phyloP scores from a whole-genome alignment of 2,113 vertebrate species.

The Tyto alba region DNA sequence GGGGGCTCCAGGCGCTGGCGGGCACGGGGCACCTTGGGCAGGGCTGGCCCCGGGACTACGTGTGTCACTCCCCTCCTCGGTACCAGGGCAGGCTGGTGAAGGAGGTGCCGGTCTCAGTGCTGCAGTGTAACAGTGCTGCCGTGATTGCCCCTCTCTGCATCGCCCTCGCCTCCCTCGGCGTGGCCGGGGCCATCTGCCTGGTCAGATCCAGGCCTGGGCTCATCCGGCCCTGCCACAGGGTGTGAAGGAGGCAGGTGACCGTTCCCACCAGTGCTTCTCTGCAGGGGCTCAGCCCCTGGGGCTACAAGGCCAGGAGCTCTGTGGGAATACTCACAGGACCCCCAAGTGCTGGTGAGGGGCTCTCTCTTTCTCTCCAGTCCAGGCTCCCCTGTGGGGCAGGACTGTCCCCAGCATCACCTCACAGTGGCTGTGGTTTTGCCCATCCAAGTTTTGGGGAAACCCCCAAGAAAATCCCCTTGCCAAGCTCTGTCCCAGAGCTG shows the following conservation, averaged over 20 bases:
- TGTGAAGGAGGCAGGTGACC: neutral
- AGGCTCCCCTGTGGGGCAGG: neutral
- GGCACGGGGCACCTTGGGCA: neutral
- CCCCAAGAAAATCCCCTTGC: neutral
- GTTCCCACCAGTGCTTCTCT: fast-evolving
- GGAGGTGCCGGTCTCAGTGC: neutral
- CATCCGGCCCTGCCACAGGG: neutral
- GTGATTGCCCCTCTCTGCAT: neutral
- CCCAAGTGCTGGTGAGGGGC: neutral
- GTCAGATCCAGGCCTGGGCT: neutral
- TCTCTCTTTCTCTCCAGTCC: fast-evolving
- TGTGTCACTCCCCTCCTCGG: neutral
- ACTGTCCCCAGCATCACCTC: neutral
- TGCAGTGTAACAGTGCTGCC: neutral
- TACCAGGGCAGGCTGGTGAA: neutral
- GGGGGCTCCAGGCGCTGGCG: neutral
- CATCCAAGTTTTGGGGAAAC: neutral
- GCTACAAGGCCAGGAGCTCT: neutral
- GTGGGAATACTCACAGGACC: neutral
- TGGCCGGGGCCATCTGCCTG: neutral
- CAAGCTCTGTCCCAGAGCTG: neutral
- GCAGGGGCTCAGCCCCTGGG: neutral
- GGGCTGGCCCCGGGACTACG: constrained; percentile 55
- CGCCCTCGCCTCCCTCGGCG: neutral
- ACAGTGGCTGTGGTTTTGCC: neutral